These are phyloP conservation scores for Limnodromus scolopaceus DNA, from an alignment of 2,797 vertebrate genomes.

Conservation along the genomic window DNA sequence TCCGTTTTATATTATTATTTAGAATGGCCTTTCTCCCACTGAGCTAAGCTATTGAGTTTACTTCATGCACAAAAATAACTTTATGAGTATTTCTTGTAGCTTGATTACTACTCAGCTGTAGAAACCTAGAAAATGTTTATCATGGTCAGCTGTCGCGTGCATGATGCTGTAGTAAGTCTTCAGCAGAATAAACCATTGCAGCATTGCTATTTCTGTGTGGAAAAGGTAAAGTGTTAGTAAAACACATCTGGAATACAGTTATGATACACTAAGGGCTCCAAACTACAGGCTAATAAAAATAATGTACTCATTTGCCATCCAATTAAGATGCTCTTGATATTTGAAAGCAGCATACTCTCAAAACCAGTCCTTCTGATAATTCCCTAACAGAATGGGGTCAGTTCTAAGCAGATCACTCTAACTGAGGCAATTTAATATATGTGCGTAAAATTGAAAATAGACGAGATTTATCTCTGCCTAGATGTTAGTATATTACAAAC, in stretches of 20 bases:
- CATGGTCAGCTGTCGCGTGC: neutral
- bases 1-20: neutral
- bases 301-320: neutral
- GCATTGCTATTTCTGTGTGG: neutral
- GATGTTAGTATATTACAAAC: neutral
- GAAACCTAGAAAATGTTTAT: neutral
- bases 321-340: neutral
- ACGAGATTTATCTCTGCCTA: neutral
- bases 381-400: neutral
- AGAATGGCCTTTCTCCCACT: neutral
- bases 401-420: neutral
- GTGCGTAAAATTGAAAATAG: neutral
- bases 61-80: neutral
- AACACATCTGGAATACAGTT: neutral
- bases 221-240: neutral
- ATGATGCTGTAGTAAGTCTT: neutral
- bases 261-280: neutral
- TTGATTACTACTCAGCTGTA: neutral
- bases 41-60: neutral
- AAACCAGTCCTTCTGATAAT: neutral
- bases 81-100: neutral
- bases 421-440: neutral
- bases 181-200: neutral
- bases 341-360: neutral
- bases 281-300: conserved; percentile 7